Evolutionary conservation across 37 sponge, comb jelly and placozoan genomes (phyloP), one percentile per base, ranked within the genome.

Genomic region (Bolinopsis microptera): DNA sequence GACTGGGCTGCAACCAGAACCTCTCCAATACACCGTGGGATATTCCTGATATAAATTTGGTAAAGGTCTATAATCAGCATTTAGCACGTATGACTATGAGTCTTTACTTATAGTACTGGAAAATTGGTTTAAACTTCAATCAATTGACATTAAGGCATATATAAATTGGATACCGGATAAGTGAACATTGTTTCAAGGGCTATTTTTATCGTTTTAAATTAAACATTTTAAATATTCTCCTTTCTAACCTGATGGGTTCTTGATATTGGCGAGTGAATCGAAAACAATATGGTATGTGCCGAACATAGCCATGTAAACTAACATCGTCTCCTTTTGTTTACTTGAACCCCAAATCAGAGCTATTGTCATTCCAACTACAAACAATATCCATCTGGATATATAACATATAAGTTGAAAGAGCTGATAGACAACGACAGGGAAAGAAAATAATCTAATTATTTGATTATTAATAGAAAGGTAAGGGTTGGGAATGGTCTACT

Each of bases 311-410:
- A 86, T n/a, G 35, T 86, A 86, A 23, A 86, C 26, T 1, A 86
- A 5, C 61, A 41, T 86, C 48, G 61, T 30, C 30, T 86, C 90
- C 25, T 27, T 13, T 39, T 86, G 90, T 38, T 86, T 39, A 41
- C 36, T n/a, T 5, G n/a, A 35, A 1, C 90, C 90, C 13, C 9
- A 1, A 3, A 26, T n/a, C 13, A 39, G 23, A 39, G 90, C 90
- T 18, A 86, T 40, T 9, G 26, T 2, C 26, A 86, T 27, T 2
- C 28, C 41, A 9, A 41, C 61, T 24, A 86, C 16, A 27, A 86
- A 86, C 90, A 86, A 27, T 25, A 86, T 86, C 90, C 90, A 86
- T 34, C 80, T 77, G 80, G n/a, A n/a, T n/a, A n/a, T n/a, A n/a
- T n/a, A n/a, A n/a, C n/a, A n/a, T n/a, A n/a, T n/a, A n/a, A n/a